phyloP scores from a whole-genome alignment of 2,113 vertebrate species.

The Myiozetetes cayanensis region DNA sequence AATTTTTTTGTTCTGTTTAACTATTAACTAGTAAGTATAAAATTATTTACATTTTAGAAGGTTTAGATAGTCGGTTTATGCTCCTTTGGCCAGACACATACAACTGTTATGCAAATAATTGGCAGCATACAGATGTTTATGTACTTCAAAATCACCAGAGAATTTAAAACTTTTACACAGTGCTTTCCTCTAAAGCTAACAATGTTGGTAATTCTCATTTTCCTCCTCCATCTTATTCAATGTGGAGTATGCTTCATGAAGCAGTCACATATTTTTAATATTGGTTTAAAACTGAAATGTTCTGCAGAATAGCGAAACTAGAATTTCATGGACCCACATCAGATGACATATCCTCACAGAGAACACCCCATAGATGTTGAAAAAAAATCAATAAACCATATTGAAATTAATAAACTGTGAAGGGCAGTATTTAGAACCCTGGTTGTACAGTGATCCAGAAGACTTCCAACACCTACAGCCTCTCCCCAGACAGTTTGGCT shows the following conservation, averaged over 20 bases:
- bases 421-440: neutral
- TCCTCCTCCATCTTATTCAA: neutral
- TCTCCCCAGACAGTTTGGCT: neutral
- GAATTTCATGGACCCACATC: neutral
- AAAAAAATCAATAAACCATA: neutral
- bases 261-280: accelerated
- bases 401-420: neutral
- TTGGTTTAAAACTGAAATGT: neutral
- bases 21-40: neutral
- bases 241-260: neutral
- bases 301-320: neutral
- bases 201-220: neutral
- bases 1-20: neutral
- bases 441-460: neutral
- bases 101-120: neutral
- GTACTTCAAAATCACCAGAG: neutral
- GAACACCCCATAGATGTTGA: neutral
- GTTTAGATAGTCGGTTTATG: neutral
- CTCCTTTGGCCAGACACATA: neutral
- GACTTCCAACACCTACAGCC: neutral
- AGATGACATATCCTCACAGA: neutral
- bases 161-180: neutral
- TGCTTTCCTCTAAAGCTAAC: neutral
- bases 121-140: neutral
- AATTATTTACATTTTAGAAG: neutral